These are phyloP conservation scores for Saturnia pavonia DNA, from an alignment of 2,888 invertebrate species.

Conservation along the genomic window DNA sequence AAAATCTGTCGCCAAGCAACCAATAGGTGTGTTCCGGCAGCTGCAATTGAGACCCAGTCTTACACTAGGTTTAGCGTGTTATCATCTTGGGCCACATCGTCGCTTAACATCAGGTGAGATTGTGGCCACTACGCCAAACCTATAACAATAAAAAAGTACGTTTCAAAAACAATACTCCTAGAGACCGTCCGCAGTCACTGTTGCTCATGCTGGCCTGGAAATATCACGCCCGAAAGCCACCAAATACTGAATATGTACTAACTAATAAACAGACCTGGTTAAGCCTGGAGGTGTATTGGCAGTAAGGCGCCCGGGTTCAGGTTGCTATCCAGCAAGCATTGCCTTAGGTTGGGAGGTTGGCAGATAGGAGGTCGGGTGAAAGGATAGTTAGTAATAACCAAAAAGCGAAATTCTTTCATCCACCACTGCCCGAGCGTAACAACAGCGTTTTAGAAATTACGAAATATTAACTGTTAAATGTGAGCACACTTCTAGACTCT, in stretches of 20 bases:
- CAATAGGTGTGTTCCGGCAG: too few relatives aligned
- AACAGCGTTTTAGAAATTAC: conserved; percentile 1
- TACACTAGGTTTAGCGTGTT: too few relatives aligned
- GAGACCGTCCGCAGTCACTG: too few relatives aligned
- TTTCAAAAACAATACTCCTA: too few relatives aligned
- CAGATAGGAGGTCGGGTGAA: background rate
- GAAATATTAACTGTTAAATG: background rate
- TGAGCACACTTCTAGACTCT: background rate
- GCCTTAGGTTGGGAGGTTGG: background rate
- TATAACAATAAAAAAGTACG: too few relatives aligned
- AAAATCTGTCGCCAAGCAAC: too few relatives aligned
- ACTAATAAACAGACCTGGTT: background rate
- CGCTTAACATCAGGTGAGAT: too few relatives aligned
- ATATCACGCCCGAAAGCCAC: too few relatives aligned
- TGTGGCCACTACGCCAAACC: too few relatives aligned
- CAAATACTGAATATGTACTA: background rate
- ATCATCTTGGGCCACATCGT: too few relatives aligned
- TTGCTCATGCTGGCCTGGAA: too few relatives aligned
- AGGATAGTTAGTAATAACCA: background rate
- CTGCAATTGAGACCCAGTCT: too few relatives aligned
- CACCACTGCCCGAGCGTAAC: conserved; percentile 5
- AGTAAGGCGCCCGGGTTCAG: background rate
- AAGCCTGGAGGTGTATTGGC: background rate
- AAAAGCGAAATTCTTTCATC: conserved; percentile 6
- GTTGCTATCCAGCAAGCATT: background rate